A percentile compares a stretch with the other conserved stretches of the same genome.
Conservation (phyloP, 2,113 vertebrate species). For the Poeciliopsis prolifica region DNA sequence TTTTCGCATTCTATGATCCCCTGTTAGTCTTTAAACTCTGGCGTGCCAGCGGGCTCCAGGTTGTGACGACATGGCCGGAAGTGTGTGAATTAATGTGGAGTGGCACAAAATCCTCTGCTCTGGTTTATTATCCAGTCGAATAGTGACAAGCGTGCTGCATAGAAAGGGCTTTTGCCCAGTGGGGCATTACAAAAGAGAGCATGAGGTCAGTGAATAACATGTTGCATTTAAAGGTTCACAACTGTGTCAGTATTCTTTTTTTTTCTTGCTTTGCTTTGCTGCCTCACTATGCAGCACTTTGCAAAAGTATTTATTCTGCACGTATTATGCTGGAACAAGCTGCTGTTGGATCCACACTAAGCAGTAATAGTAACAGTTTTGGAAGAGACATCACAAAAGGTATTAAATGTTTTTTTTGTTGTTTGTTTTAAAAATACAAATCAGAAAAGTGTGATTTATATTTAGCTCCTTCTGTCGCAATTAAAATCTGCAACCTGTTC, state of each 20-base stretch:
- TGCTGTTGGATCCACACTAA: no score
- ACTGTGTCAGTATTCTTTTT: not conserved
- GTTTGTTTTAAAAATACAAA: not conserved
- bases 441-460: not conserved
- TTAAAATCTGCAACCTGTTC: no score
- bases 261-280: not conserved
- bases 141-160: slow-evolving; percentile 50
- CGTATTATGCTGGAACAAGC: no score
- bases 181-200: slow-evolving; percentile 30
- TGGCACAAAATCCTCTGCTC: slow-evolving; percentile 38
- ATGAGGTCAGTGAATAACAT: slow-evolving; percentile 30
- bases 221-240: slow-evolving; percentile 18
- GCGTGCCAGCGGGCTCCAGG: slow-evolving; percentile 23
- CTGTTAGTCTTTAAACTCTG: slow-evolving; percentile 29
- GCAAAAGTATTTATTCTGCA: not conserved
- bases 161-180: slow-evolving; percentile 46
- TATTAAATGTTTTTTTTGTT: not conserved
- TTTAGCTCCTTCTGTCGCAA: not conserved
- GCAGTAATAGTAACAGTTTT: no score
- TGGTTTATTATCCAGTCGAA: slow-evolving; percentile 36
- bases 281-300: not conserved
- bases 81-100: slow-evolving; percentile 56
- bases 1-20: slow-evolving; percentile 10
- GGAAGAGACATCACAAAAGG: not conserved
- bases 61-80: slow-evolving; percentile 25